A percentile compares a stretch with the other conserved stretches of the same genome.
Evolutionary conservation across 2,888 invertebrate species (phyloP).

Genomic region (Epirrhoe tristata): DNA sequence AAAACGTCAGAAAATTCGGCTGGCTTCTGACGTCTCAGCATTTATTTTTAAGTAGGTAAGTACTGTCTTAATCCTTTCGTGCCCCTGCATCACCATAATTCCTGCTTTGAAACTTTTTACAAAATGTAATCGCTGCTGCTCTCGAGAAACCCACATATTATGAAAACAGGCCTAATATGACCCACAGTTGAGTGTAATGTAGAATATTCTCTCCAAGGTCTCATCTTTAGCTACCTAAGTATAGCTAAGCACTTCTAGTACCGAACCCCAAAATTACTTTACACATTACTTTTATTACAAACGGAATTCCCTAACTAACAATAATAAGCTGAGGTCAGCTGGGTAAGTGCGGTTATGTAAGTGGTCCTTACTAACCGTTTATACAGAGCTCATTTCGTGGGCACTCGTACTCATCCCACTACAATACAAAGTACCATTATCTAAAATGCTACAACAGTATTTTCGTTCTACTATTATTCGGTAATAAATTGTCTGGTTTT

Average conservation of each 20-base stretch:
- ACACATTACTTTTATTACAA: constrained; percentile 36
- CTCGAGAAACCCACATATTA: not conserved
- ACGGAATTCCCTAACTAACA: constrained; percentile 35
- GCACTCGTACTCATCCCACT: constrained; percentile 21
- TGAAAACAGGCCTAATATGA: not conserved
- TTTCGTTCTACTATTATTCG: constrained; percentile 9
- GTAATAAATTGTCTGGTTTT: not conserved
- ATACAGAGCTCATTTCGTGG: constrained; percentile 32
- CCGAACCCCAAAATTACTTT: constrained; percentile 29
- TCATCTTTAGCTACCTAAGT: constrained; percentile 3
- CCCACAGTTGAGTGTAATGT: constrained; percentile 16
- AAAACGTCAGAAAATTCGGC: no score
- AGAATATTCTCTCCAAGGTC: constrained; percentile 14
- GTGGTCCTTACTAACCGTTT: constrained; percentile 29
- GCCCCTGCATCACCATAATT: no score
- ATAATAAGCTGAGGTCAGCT: constrained; percentile 36
- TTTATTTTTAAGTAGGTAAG: no score
- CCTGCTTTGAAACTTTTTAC: no score
- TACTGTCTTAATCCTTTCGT: no score
- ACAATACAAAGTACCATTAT: constrained; percentile 28
- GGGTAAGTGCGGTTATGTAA: constrained; percentile 30
- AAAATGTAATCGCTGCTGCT: no score
- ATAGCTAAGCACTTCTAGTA: constrained; percentile 12
- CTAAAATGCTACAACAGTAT: constrained; percentile 24
- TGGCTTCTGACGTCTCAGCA: no score